Evolutionary conservation across 2,797 vertebrate genomes (phyloP), one percentile per base, ranked within the genome.

Genomic region (Corythornis leucogaster): DNA sequence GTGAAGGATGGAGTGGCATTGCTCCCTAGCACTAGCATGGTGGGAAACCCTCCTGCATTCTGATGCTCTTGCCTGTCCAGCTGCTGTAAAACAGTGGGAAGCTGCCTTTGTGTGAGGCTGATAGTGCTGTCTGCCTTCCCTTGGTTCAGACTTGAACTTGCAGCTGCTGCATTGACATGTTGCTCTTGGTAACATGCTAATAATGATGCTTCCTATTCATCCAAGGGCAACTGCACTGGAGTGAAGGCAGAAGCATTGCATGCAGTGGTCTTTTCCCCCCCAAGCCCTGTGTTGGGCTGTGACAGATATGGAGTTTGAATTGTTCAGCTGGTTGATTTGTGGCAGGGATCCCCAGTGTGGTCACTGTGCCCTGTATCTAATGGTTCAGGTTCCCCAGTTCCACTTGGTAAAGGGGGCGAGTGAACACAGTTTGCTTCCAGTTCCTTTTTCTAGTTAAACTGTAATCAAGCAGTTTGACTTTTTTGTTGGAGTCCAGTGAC

Each of bases 301-400:
- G 5, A 6, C 30, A 11, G 35, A 4, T 66, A 2, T 8, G 6
- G 7, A 18, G 45, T 25, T 35, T 7, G 13, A 26, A 24, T n/a
- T 45, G 18, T 3, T 11, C 64, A 12, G 66, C 20, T 48, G 12
- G 7, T 54, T 70, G 59, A 55, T 6, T 25, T 33, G 5, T 18
- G 24, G 28, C 16, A 2, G 38, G 12, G 9, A 8, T 46, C 35
- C 35, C 30, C 28, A 5, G 0, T 0, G 1, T 10, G 54, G 5
- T 17, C 14, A 19, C 8, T 8, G 53, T 59, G 24, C 48, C 11
- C 3, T 2, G 14, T 7, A 6, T 15, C 6, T 43, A 40, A 40
- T 40, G 38, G 38, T 6, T 40, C 28, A 43, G 4, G 21, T 31
- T 22, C 30, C 50, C 26, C 48, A 5, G 48, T 40, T 17, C 9